Percentiles rank a stretch among this genome's conserved stretches.
Conservation (phyloP, 2,113 vertebrate species). For the Microtus montanus region DNA sequence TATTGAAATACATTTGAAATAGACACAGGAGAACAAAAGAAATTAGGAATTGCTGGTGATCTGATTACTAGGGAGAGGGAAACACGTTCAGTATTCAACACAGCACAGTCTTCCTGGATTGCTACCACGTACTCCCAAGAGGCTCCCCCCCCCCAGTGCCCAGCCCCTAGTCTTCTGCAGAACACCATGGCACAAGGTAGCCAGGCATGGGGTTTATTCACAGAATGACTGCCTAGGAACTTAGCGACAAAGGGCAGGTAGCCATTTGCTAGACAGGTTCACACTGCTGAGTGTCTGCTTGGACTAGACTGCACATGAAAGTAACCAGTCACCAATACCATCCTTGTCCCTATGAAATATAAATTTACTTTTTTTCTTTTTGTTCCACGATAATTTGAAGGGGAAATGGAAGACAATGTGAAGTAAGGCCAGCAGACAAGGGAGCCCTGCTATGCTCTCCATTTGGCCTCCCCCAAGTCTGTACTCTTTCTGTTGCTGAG, state of each 20-base stretch:
- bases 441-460: neutral
- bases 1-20: neutral
- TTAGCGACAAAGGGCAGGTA: neutral
- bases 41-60: conserved; percentile 54
- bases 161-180: neutral
- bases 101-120: neutral
- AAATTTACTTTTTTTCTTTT: neutral
- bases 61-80: neutral
- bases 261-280: neutral
- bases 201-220: neutral
- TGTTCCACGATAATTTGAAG: neutral
- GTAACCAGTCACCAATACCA: neutral
- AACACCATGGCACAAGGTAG: neutral
- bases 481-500: neutral
- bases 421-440: neutral
- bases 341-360: neutral
- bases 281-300: neutral
- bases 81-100: rapidly evolving
- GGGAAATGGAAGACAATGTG: neutral
- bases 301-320: neutral
- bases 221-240: neutral
- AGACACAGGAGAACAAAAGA: conserved; percentile 75
- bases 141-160: neutral
- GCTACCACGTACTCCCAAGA: neutral
- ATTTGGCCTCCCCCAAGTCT: neutral